Percentiles rank a stretch among this genome's conserved stretches.
phyloP scores from a whole-genome alignment of 1,140 invertebrate species.

The Drosophila persimilis region DNA sequence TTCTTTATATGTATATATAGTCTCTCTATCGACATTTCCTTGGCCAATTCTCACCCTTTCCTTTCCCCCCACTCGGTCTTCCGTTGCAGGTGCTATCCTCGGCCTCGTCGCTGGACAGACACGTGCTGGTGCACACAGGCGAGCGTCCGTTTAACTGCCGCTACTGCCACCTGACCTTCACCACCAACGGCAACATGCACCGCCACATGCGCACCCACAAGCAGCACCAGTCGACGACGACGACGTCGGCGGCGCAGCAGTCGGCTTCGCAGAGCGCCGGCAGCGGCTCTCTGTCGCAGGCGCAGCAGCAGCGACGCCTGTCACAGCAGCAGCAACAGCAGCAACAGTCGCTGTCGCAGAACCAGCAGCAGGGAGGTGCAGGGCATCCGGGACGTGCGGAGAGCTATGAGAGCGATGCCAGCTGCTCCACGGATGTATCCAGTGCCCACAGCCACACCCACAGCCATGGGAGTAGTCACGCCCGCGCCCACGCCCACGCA shows the following conservation, averaged over 20 bases:
- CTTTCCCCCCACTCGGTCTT: not conserved
- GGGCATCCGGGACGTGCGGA: slow-evolving; percentile 37
- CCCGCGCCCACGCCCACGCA: slow-evolving; percentile 41
- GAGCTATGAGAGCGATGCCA: slow-evolving; percentile 82
- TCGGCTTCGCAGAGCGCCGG: slow-evolving; percentile 4
- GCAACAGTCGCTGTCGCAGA: slow-evolving; percentile 1
- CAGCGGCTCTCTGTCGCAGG: slow-evolving; percentile 1
- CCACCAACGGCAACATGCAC: slow-evolving; percentile 95
- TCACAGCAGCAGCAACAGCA: slow-evolving; percentile 19
- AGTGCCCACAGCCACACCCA: slow-evolving; percentile 61
- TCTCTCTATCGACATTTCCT: not conserved
- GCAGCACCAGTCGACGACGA: slow-evolving; percentile 80
- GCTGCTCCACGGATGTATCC: slow-evolving; percentile 79
- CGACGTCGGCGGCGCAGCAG: slow-evolving; percentile 61
- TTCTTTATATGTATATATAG: too few relatives aligned
- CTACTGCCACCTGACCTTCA: slow-evolving; percentile 91
- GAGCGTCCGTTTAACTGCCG: slow-evolving; percentile 91
- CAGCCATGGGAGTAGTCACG: slow-evolving; percentile 46
- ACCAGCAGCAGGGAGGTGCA: slow-evolving; percentile 28
- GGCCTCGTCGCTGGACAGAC: slow-evolving; percentile 89
- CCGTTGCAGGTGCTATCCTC: slow-evolving; percentile 87
- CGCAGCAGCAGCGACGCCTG: slow-evolving; percentile 10
- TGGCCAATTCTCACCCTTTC: not conserved
- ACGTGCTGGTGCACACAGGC: slow-evolving; percentile 90
- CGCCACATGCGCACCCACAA: slow-evolving; percentile 90